Evolutionary conservation across 2,113 vertebrate species (phyloP).

Genomic region (Salminus brasiliensis): DNA sequence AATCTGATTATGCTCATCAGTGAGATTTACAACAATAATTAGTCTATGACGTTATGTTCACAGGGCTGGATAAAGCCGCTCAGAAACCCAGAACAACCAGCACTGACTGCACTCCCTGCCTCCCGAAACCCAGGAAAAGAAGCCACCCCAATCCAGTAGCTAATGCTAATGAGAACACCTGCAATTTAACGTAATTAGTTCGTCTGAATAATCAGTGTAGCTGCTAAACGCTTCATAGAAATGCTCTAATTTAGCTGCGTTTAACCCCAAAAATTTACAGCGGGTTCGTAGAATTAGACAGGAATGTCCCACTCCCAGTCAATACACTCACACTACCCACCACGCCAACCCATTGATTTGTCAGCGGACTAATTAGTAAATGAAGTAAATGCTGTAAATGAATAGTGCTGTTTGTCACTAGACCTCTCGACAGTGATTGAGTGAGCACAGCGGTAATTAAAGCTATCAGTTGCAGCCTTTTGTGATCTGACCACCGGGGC

Average conservation of each 20-base stretch:
- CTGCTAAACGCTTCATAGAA: neutral
- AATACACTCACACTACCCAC: neutral
- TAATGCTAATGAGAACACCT: neutral
- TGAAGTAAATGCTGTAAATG: neutral
- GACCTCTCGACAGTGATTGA: neutral
- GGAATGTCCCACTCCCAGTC: neutral
- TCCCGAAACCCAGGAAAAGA: neutral
- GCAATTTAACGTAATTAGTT: neutral
- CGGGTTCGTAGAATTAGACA: neutral
- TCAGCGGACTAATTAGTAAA: neutral
- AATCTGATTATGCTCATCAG: conserved; percentile 38
- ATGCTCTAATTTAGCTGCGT: neutral
- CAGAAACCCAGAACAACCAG: neutral
- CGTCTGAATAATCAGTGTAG: neutral
- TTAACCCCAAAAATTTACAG: neutral
- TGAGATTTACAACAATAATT: neutral
- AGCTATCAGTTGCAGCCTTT: neutral
- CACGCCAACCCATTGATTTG: neutral
- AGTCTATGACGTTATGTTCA: neutral
- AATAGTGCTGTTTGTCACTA: neutral
- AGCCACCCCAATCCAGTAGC: neutral
- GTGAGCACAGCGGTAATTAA: neutral
- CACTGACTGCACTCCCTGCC: neutral
- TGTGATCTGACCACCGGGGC: neutral
- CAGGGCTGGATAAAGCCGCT: neutral